phyloP scores from a whole-genome alignment of 2,888 invertebrate species.

The Cheilosia impressa region DNA sequence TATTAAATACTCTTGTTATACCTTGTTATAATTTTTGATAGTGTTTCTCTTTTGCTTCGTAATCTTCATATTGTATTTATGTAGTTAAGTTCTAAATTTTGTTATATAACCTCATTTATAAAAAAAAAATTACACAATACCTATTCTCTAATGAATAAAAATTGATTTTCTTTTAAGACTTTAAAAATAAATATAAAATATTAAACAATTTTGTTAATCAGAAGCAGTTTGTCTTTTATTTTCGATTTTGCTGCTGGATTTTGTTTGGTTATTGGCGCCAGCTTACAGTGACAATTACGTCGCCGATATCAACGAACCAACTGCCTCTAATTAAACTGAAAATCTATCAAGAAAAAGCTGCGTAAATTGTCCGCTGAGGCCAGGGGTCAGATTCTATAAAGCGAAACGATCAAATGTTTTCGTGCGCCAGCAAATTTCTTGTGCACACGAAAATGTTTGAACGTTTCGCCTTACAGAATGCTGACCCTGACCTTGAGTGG shows the following conservation, averaged over 20 bases:
- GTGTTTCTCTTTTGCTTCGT: slow-evolving; percentile 38
- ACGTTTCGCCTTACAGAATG: too few species aligned
- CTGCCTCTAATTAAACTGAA: too few species aligned
- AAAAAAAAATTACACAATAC: slow-evolving; percentile 31
- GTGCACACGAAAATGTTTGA: too few species aligned
- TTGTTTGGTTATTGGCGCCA: too few species aligned
- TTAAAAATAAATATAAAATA: slow-evolving; percentile 56
- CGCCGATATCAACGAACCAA: too few species aligned
- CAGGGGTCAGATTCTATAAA: too few species aligned
- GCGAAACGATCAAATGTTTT: too few species aligned
- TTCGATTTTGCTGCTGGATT: neutral
- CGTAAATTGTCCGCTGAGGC: too few species aligned
- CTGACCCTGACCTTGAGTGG: too few species aligned
- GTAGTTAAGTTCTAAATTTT: slow-evolving; percentile 64
- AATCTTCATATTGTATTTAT: slow-evolving; percentile 68
- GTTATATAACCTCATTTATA: slow-evolving; percentile 58
- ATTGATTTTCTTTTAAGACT: slow-evolving; percentile 46
- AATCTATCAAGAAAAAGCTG: too few species aligned
- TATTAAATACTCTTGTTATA: slow-evolving; percentile 56
- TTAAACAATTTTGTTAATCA: slow-evolving; percentile 26
- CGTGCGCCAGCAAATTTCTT: too few species aligned
- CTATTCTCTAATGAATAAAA: slow-evolving; percentile 66
- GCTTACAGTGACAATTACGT: too few species aligned
- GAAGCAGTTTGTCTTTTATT: slow-evolving; percentile 20
- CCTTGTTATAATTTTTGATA: slow-evolving; percentile 36